These are phyloP conservation scores for human (Homo sapiens) DNA, from an alignment of 2,113 vertebrate genomes.

Conservation along the genomic window DNA sequence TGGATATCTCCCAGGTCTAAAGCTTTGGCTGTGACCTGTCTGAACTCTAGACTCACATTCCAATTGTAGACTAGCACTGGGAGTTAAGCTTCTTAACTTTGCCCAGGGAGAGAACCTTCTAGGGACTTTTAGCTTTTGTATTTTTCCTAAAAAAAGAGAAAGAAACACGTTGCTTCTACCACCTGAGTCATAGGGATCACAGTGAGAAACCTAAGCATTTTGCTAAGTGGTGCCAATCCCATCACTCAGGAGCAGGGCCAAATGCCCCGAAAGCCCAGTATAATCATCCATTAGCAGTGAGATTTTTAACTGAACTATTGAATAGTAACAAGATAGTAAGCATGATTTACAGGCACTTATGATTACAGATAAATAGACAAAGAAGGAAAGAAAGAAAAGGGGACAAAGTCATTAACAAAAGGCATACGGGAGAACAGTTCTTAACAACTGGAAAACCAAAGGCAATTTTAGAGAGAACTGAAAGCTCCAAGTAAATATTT, in stretches of 20 bases:
- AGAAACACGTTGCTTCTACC: neutral
- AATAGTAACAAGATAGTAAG: neutral
- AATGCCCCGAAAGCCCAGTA: neutral
- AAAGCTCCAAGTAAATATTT: slow-evolving; percentile 50
- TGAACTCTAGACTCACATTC: neutral
- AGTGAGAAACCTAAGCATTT: neutral
- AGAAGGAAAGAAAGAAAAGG: neutral
- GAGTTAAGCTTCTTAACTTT: neutral
- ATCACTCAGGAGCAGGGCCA: neutral
- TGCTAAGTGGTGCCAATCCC: neutral
- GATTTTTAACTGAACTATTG: neutral
- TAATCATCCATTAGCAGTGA: neutral
- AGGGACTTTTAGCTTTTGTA: neutral
- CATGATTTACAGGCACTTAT: neutral
- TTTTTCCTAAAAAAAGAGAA: neutral
- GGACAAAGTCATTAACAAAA: neutral
- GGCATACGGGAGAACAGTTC: neutral
- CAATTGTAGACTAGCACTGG: neutral
- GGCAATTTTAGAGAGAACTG: slow-evolving; percentile 53
- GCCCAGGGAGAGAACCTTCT: neutral
- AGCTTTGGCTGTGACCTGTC: neutral
- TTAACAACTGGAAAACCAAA: neutral
- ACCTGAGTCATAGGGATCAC: neutral
- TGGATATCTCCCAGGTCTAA: neutral
- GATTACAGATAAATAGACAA: neutral